Evolutionary conservation across 2,888 invertebrate species (phyloP).

Genomic region (Lacanobia wlatinum): DNA sequence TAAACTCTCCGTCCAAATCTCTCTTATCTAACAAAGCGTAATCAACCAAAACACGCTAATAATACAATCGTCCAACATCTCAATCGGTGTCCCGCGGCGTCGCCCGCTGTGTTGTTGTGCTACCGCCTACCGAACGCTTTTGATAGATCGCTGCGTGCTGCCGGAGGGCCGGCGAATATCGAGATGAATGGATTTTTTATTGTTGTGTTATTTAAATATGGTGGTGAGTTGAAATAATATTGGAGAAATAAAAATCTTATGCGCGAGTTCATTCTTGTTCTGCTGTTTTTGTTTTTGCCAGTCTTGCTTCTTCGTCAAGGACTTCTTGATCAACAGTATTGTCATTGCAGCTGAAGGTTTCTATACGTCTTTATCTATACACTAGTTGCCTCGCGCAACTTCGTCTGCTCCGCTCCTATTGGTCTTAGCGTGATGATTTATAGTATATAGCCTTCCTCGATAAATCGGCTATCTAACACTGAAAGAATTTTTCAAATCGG

Average conservation of each 20-base stretch:
- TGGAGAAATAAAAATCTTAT: background rate
- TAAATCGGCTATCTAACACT: too few relatives aligned
- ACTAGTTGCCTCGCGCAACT: too few relatives aligned
- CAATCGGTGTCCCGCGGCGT: conserved; percentile 70
- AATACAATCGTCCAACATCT: conserved; percentile 67
- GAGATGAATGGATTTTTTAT: conserved; percentile 45
- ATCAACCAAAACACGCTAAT: conserved; percentile 62
- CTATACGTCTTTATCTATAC: too few relatives aligned
- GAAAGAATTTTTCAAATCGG: too few relatives aligned
- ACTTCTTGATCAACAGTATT: too few relatives aligned
- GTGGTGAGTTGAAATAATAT: background rate
- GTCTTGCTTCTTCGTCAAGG: too few relatives aligned
- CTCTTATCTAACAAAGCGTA: conserved; percentile 62
- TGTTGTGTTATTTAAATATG: conserved; percentile 55
- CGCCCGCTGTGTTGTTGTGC: conserved; percentile 74
- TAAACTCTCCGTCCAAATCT: conserved; percentile 33
- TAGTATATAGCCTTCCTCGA: too few relatives aligned
- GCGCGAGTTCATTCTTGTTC: background rate
- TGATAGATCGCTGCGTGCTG: conserved; percentile 55
- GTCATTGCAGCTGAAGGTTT: too few relatives aligned
- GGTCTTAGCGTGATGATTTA: too few relatives aligned
- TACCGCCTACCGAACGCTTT: conserved; percentile 56
- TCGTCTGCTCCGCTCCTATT: too few relatives aligned
- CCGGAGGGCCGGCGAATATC: conserved; percentile 31
- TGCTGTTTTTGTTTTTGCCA: background rate